Conservation (phyloP, 2,113 vertebrate genomes). For the Amblyornis subalaris region DNA sequence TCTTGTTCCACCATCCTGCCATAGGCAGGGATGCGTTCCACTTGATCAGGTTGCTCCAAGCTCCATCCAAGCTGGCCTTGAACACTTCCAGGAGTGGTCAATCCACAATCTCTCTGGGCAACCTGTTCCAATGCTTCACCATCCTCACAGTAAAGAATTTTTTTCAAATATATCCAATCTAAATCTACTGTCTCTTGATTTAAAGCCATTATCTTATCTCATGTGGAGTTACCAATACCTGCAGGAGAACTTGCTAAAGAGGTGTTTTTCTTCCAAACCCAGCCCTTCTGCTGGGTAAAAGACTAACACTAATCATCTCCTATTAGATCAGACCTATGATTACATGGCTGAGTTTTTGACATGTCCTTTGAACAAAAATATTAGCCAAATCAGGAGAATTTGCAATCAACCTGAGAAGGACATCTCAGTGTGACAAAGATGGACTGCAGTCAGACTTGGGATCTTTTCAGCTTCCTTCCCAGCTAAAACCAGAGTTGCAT, state of each 20-base stretch:
- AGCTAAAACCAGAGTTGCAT: background rate
- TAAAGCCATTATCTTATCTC: background rate
- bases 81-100: background rate
- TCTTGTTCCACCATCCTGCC: accelerated
- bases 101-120: background rate
- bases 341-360: background rate
- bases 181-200: background rate
- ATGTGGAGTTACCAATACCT: no score
- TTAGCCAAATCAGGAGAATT: background rate
- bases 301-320: background rate
- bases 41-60: background rate
- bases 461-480: background rate
- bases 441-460: background rate
- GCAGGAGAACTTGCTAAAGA: background rate
- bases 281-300: background rate
- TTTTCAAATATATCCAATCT: background rate
- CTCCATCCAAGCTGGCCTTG: accelerated
- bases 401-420: background rate
- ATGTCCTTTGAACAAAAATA: background rate
- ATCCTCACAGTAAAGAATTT: background rate
- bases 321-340: background rate
- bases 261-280: background rate
- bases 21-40: background rate
- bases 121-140: background rate
- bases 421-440: background rate